Percentiles rank a stretch among this genome's conserved stretches.
These are phyloP conservation scores for Erinaceus europaeus DNA, from an alignment of 2,113 vertebrate species.

Conservation along the genomic window DNA sequence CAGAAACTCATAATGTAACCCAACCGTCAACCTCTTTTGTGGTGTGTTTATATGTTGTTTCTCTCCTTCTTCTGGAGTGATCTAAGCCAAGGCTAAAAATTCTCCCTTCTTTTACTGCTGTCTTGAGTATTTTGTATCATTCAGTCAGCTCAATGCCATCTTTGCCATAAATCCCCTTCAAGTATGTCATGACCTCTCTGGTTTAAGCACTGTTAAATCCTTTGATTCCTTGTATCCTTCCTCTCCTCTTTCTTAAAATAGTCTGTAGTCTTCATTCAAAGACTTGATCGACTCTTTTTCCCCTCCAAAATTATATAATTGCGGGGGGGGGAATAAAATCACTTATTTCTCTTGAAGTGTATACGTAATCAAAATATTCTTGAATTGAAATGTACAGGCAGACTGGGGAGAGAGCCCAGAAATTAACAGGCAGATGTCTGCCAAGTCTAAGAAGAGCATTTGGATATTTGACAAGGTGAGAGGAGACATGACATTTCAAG, in stretches of 20 bases:
- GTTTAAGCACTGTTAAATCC: conserved; percentile 16
- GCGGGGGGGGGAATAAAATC: background rate
- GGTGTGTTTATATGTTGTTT: too few species aligned
- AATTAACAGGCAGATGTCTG: too few species aligned
- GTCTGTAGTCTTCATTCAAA: background rate
- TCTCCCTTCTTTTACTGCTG: background rate
- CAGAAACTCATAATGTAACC: background rate
- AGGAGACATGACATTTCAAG: too few species aligned
- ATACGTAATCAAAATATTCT: background rate
- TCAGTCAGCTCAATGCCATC: conserved; percentile 39
- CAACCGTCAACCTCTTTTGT: background rate
- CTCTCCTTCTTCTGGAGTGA: conserved; percentile 4
- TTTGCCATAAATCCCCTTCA: conserved; percentile 40
- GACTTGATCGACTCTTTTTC: background rate
- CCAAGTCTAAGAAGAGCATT: too few species aligned
- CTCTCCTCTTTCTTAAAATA: conserved; percentile 66
- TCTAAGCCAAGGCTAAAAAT: background rate
- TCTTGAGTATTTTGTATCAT: background rate
- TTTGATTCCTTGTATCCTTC: conserved; percentile 52
- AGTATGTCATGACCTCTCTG: conserved; percentile 38
- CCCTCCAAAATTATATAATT: conserved; percentile 2
- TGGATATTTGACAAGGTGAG: too few species aligned
- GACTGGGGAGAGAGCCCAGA: too few species aligned
- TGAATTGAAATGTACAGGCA: background rate
- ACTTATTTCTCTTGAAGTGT: background rate